A percentile compares a stretch with the other conserved stretches of the same genome.
Conservation (phyloP, 2,888 invertebrate genomes). For the Andrena chrysosceles region DNA sequence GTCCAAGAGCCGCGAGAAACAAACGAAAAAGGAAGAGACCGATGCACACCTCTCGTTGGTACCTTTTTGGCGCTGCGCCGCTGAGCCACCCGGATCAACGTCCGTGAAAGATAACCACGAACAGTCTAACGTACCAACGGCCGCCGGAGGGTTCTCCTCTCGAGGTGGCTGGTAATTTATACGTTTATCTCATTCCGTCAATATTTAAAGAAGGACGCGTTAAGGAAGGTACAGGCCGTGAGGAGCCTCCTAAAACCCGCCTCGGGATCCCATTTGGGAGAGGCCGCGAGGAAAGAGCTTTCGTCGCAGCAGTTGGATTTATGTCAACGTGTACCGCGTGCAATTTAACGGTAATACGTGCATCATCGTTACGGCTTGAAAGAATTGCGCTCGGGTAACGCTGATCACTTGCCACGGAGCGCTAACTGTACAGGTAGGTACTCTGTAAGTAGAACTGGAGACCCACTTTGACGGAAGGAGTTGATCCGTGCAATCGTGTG, state of each 20-base stretch:
- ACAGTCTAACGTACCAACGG: conserved; percentile 48
- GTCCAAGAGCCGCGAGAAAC: conserved; percentile 24
- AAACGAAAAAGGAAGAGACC: conserved; percentile 18
- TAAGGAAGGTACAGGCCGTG: conserved; percentile 5
- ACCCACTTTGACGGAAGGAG: too few species aligned
- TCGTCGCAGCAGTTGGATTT: conserved; percentile 68
- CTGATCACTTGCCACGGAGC: background rate
- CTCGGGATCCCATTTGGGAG: conserved; percentile 35
- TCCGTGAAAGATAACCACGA: conserved; percentile 65
- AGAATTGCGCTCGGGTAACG: background rate
- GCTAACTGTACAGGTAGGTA: background rate
- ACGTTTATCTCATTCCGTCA: conserved; percentile 79
- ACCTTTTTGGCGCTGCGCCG: conserved; percentile 59
- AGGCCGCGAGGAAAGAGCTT: conserved; percentile 52
- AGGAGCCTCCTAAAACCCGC: conserved; percentile 2
- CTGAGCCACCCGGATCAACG: conserved; percentile 69
- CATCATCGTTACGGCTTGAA: conserved; percentile 8
- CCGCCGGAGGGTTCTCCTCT: conserved; percentile 68
- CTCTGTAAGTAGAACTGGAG: too few species aligned
- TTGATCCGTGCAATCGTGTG: too few species aligned
- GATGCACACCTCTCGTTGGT: conserved; percentile 41
- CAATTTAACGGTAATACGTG: conserved; percentile 42
- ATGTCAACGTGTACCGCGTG: conserved; percentile 40
- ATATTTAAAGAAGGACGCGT: conserved; percentile 73
- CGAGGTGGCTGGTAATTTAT: conserved; percentile 77